Percentiles rank a stretch among this genome's conserved stretches.
Evolutionary conservation across 2,797 vertebrate species (phyloP).

Genomic region (Argentina silus): DNA sequence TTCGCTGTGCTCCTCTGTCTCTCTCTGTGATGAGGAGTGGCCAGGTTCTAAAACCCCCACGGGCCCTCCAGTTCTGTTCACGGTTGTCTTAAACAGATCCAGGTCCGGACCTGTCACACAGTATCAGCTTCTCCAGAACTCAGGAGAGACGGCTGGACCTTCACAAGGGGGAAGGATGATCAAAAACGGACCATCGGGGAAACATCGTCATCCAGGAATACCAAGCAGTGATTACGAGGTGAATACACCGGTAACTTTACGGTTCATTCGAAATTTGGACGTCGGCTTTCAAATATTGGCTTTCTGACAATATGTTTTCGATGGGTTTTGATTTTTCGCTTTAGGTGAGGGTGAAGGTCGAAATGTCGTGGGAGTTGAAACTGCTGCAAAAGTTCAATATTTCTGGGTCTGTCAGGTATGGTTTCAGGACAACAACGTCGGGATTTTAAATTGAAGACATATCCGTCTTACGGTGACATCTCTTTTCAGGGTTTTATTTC

Average conservation of each 20-base stretch:
- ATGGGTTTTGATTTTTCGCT: slow-evolving; percentile 25
- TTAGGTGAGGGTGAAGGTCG: slow-evolving; percentile 31
- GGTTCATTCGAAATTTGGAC: slow-evolving; percentile 40
- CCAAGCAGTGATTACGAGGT: slow-evolving; percentile 49
- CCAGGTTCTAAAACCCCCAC: slow-evolving; percentile 49
- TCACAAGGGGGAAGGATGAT: slow-evolving; percentile 47
- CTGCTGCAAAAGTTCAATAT: slow-evolving; percentile 34
- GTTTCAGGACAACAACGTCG: slow-evolving; percentile 41
- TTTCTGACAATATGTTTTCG: slow-evolving; percentile 30
- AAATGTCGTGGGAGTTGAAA: slow-evolving; percentile 42
- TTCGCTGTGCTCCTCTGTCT: background rate
- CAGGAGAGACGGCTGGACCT: slow-evolving; percentile 42
- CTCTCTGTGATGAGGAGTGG: slow-evolving; percentile 62
- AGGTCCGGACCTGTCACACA: slow-evolving; percentile 73
- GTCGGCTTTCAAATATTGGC: slow-evolving; percentile 46
- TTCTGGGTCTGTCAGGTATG: slow-evolving; percentile 31
- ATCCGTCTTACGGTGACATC: slow-evolving; percentile 45
- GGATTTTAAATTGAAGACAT: slow-evolving; percentile 31
- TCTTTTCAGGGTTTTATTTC: slow-evolving; percentile 50
- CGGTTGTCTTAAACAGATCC: slow-evolving; percentile 71
- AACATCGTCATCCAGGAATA: slow-evolving; percentile 43
- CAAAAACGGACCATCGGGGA: slow-evolving; percentile 48
- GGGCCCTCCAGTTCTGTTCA: slow-evolving; percentile 42
- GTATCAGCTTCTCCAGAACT: slow-evolving; percentile 60
- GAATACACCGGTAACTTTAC: slow-evolving; percentile 45